Evolutionary conservation across 2,113 vertebrate species (phyloP).

Genomic region (Tragelaphus strepsiceros): DNA sequence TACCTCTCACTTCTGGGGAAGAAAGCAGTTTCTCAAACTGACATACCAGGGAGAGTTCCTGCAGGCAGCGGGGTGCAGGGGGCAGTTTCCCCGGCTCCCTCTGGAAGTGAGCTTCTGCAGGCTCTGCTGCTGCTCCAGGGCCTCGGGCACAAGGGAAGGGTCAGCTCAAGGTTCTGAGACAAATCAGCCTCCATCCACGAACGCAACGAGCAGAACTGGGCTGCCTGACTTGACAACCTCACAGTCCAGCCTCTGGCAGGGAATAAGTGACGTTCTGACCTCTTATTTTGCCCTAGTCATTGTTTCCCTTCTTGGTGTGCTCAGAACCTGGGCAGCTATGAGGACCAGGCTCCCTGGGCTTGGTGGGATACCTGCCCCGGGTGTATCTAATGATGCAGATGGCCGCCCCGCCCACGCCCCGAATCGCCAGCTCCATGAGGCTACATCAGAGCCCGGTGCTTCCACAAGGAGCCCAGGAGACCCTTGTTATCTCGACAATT

Average conservation of each 20-base stretch:
- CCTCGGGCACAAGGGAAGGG: background rate
- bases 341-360: no score
- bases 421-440: background rate
- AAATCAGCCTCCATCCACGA: background rate
- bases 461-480: background rate
- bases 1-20: background rate
- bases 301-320: background rate
- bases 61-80: no score
- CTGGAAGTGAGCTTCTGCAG: background rate
- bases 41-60: background rate
- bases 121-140: background rate
- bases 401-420: accelerated
- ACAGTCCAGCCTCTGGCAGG: background rate
- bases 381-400: background rate
- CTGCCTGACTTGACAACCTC: background rate
- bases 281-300: background rate
- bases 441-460: background rate
- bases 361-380: background rate
- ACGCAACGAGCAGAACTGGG: background rate
- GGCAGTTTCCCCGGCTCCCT: accelerated
- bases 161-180: background rate
- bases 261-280: background rate
- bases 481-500: background rate
- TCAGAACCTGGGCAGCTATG: background rate
- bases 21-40: background rate